Conservation (phyloP, 1,140 invertebrate genomes). For the Drosophila sulfurigaster region DNA sequence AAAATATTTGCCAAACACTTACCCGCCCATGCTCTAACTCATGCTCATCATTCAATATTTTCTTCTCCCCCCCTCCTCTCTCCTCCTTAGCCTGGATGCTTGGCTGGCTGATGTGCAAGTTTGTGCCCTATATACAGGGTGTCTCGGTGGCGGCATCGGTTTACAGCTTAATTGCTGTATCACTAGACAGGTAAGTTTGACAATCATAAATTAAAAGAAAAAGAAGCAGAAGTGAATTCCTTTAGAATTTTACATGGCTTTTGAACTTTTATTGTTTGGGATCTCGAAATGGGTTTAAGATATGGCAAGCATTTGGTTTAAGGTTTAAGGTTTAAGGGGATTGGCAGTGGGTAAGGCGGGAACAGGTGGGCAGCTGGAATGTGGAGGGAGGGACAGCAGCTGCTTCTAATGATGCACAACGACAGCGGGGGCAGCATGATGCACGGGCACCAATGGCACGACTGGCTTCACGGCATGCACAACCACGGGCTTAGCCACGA, state of each 20-base stretch:
- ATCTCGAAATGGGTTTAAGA: conserved; percentile 25
- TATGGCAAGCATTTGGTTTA: conserved; percentile 1
- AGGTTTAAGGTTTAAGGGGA: conserved; percentile 6
- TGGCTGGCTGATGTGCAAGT: conserved; percentile 97
- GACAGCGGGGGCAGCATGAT: conserved; percentile 86
- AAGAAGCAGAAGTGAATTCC: conserved; percentile 12
- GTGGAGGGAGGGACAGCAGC: too few relatives aligned
- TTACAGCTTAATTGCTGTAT: conserved; percentile 96
- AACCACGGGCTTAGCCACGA: conserved; percentile 83
- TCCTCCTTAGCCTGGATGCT: conserved; percentile 92
- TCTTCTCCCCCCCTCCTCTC: conserved; percentile 26
- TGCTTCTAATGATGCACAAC: conserved; percentile 84
- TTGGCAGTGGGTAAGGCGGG: conserved; percentile 26
- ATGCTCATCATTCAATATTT: conserved; percentile 1
- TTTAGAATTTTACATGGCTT: conserved; percentile 53
- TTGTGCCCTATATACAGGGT: conserved; percentile 96
- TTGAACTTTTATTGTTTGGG: conserved; percentile 75
- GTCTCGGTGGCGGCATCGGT: conserved; percentile 97
- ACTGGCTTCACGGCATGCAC: conserved; percentile 85
- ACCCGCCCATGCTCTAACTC: conserved; percentile 2
- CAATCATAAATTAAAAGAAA: conserved; percentile 4
- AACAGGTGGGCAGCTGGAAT: background rate
- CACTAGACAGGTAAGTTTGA: conserved; percentile 93
- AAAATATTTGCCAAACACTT: conserved; percentile 49
- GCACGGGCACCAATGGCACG: conserved; percentile 85